Evolutionary conservation across 2,797 vertebrate species (phyloP).

Genomic region (Gymnothorax reevesii): DNA sequence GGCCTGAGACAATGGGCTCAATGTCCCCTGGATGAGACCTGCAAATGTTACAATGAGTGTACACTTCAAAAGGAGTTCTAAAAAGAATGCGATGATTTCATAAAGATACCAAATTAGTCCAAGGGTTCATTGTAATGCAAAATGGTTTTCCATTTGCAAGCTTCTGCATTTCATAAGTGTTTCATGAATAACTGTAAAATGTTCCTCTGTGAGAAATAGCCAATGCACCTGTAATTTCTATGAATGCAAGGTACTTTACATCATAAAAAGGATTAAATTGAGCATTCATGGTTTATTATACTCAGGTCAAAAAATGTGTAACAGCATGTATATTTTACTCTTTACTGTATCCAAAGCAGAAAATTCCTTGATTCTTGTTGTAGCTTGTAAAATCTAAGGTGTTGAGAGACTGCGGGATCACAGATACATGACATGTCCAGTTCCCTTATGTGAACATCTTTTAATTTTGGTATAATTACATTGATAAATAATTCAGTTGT

Average conservation of each 20-base stretch:
- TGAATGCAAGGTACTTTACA: too few relatives aligned
- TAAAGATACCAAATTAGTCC: too few relatives aligned
- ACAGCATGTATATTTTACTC: not conserved
- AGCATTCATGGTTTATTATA: too few relatives aligned
- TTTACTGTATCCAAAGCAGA: not conserved
- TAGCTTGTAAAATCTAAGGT: slow-evolving; percentile 2
- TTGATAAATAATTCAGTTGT: not conserved
- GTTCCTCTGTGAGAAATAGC: too few relatives aligned
- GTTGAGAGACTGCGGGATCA: not conserved
- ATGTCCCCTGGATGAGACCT: not conserved
- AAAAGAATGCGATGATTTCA: too few relatives aligned
- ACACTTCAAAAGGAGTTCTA: not conserved
- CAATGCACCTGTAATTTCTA: too few relatives aligned
- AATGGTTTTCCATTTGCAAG: too few relatives aligned
- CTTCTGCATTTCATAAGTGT: too few relatives aligned
- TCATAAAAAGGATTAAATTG: too few relatives aligned
- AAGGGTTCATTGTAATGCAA: too few relatives aligned
- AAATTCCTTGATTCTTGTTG: not conserved
- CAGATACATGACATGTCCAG: not conserved
- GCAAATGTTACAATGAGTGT: not conserved
- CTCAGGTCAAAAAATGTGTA: not conserved
- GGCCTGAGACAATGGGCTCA: slow-evolving; percentile 63
- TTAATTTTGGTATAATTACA: not conserved
- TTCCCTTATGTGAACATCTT: not conserved
- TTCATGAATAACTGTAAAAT: too few relatives aligned